Conservation (phyloP, 2,888 invertebrate species). For the Drosophila anceps region DNA sequence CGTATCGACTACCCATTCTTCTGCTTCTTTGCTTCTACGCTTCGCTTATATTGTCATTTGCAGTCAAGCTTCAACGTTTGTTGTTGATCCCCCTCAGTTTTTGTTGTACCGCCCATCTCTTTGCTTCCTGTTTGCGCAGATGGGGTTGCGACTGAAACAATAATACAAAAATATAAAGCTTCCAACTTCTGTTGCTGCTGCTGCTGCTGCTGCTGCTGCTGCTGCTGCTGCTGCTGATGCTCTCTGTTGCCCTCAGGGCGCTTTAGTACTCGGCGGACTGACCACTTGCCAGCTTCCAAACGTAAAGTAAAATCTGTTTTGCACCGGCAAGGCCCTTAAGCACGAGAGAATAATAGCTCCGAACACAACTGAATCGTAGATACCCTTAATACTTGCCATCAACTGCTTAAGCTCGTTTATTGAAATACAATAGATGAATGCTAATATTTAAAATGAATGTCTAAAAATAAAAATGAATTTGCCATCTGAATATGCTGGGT, state of each 20-base stretch:
- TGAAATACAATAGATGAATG: neutral
- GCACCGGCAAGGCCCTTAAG: conserved; percentile 48
- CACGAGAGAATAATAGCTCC: conserved; percentile 17
- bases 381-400: conserved; percentile 31
- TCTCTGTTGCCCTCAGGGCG: conserved; percentile 30
- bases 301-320: conserved; percentile 60
- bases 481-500: too few species aligned
- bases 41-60: conserved; percentile 63
- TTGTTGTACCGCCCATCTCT: conserved; percentile 44
- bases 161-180: conserved; percentile 65
- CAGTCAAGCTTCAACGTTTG: conserved; percentile 61
- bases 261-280: conserved; percentile 49
- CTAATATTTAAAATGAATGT: neutral
- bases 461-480: too few species aligned
- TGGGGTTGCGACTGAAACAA: conserved; percentile 56
- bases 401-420: neutral
- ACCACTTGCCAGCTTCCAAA: conserved; percentile 67
- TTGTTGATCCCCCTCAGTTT: conserved; percentile 52
- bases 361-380: conserved; percentile 14
- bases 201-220: conserved; percentile 11
- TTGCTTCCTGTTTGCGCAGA: conserved; percentile 32
- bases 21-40: conserved; percentile 5
- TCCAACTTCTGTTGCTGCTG: conserved; percentile 28
- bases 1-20: conserved; percentile 7
- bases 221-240: neutral